Percentiles rank a stretch among this genome's conserved stretches.
Evolutionary conservation across 2,797 vertebrate genomes (phyloP).

Genomic region (Molossus molossus): DNA sequence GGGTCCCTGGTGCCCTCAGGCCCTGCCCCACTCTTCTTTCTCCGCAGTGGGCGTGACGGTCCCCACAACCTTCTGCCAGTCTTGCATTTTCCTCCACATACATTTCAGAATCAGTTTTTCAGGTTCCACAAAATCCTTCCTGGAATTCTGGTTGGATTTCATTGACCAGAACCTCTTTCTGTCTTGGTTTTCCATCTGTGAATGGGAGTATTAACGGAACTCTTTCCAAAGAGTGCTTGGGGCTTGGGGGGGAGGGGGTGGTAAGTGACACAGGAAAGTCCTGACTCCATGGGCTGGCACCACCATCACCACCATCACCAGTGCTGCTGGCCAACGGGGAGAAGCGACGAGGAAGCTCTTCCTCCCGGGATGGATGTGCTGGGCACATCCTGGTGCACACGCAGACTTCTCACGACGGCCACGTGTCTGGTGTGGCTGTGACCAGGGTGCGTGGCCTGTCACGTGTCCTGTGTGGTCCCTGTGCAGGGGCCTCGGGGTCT

Average conservation of each 20-base stretch:
- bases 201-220: not conserved
- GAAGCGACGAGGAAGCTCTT: not conserved
- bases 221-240: not conserved
- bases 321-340: too few species aligned
- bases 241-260: not conserved
- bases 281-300: too few species aligned
- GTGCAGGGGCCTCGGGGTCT: too few species aligned
- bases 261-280: not conserved
- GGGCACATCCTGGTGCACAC: too few species aligned
- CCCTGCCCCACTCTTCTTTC: not conserved
- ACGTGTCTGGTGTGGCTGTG: too few species aligned
- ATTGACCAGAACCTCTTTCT: not conserved
- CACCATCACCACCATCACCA: too few species aligned
- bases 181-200: not conserved
- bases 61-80: fast-evolving
- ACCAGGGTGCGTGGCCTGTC: not conserved
- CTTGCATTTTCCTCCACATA: not conserved
- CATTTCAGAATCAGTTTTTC: not conserved
- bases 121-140: not conserved
- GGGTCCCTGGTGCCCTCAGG: not conserved
- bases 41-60: not conserved
- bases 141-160: not conserved
- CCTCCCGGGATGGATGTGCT: too few species aligned
- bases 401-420: too few species aligned
- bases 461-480: too few species aligned